Evolutionary conservation across 2,888 invertebrate species (phyloP).

Genomic region (Noctua pronuba): DNA sequence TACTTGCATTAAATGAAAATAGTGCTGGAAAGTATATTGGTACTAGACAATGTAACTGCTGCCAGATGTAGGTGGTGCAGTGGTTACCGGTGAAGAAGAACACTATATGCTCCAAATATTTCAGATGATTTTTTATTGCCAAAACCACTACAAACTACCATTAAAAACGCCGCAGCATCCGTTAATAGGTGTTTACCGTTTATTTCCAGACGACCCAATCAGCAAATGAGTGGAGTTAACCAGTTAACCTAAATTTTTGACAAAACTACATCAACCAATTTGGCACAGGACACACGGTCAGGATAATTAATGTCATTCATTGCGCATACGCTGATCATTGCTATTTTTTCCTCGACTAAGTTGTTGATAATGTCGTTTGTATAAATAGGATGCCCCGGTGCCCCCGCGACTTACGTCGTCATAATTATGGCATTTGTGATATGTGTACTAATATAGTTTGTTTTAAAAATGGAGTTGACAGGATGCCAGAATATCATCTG

Average conservation of each 20-base stretch:
- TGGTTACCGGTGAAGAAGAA: slow-evolving; percentile 10
- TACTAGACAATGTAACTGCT: neutral
- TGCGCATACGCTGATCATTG: slow-evolving; percentile 66
- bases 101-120: slow-evolving; percentile 1
- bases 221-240: slow-evolving; percentile 62
- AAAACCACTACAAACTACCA: slow-evolving; percentile 10
- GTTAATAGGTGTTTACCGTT: slow-evolving; percentile 44
- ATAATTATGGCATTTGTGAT: slow-evolving; percentile 31
- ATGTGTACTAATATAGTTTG: slow-evolving; percentile 23
- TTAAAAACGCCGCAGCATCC: slow-evolving; percentile 39
- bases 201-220: slow-evolving; percentile 54
- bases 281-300: slow-evolving; percentile 72
- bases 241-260: slow-evolving; percentile 73
- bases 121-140: neutral
- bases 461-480: slow-evolving; percentile 37
- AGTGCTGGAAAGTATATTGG: slow-evolving; percentile 9
- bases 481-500: slow-evolving; percentile 30
- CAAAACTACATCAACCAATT: slow-evolving; percentile 73
- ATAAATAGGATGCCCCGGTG: slow-evolving; percentile 43
- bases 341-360: slow-evolving; percentile 63
- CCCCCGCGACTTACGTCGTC: slow-evolving; percentile 16
- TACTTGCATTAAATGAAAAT: slow-evolving; percentile 18
- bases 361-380: slow-evolving; percentile 31
- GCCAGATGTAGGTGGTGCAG: neutral
- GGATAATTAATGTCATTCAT: slow-evolving; percentile 74